Percentiles rank a stretch among this genome's conserved stretches.
These are phyloP conservation scores for Orchesellides sinensis DNA, from an alignment of 2,888 invertebrate species.

Conservation along the genomic window DNA sequence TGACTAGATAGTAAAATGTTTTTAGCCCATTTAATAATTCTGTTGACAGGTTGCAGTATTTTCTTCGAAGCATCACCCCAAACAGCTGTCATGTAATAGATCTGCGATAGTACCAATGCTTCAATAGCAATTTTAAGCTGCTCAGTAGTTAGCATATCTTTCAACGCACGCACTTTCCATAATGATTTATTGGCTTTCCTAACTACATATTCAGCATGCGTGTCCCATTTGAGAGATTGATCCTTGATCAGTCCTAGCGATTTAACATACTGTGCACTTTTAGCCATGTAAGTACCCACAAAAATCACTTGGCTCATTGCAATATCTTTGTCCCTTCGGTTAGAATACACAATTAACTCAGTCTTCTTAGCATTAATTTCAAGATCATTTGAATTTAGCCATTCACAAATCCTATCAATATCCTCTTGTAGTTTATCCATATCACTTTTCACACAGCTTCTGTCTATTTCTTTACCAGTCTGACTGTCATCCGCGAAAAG, in stretches of 20 bases:
- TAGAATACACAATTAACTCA: neutral
- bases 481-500: slow-evolving; percentile 21
- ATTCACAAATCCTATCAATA: neutral
- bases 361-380: slow-evolving; percentile 17
- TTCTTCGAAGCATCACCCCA: neutral
- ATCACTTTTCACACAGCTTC: neutral
- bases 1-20: too few species aligned
- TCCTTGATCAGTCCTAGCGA: slow-evolving; percentile 22
- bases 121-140: neutral
- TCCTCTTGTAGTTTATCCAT: neutral
- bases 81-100: slow-evolving; percentile 5
- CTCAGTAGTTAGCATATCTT: neutral
- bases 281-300: neutral
- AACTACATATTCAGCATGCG: neutral
- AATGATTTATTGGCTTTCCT: slow-evolving; percentile 3
- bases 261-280: neutral
- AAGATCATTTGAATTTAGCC: slow-evolving; percentile 6
- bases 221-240: neutral
- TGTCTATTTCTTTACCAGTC: neutral
- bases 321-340: neutral
- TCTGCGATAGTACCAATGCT: neutral
- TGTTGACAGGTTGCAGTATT: neutral
- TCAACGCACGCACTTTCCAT: neutral
- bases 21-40: slow-evolving; percentile 2
- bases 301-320: neutral